phyloP scores from a whole-genome alignment of 2,888 invertebrate genomes.

The Noctuana brunneofusca region DNA sequence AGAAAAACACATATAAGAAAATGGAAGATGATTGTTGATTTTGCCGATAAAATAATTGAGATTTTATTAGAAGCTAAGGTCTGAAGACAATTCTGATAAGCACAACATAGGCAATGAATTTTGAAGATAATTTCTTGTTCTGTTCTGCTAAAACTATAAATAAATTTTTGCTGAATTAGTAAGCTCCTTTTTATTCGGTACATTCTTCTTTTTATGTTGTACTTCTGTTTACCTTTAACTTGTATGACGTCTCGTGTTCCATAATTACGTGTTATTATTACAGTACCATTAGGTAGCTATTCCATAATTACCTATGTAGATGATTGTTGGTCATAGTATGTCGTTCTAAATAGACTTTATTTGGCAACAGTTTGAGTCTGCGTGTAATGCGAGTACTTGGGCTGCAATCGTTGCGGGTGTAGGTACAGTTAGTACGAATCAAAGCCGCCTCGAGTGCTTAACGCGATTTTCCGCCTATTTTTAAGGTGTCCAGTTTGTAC shows the following conservation, averaged over 20 bases:
- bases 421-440: constrained; percentile 30
- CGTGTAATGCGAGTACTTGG: constrained; percentile 27
- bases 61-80: too few species aligned
- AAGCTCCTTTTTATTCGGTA: too few species aligned
- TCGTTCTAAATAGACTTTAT: constrained; percentile 29
- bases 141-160: too few species aligned
- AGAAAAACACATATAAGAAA: too few species aligned
- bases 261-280: neutral
- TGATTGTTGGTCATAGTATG: constrained; percentile 23
- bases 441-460: constrained; percentile 29
- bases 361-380: constrained; percentile 35
- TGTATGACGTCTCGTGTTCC: neutral
- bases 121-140: too few species aligned
- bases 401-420: constrained; percentile 33
- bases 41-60: too few species aligned
- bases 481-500: constrained; percentile 21
- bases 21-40: too few species aligned
- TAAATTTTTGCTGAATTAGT: too few species aligned
- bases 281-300: constrained; percentile 2
- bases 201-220: too few species aligned
- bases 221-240: neutral
- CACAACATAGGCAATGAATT: too few species aligned
- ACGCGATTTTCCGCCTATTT: constrained; percentile 18
- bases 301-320: constrained; percentile 1
- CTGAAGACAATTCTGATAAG: too few species aligned